Evolutionary conservation across 2,888 invertebrate species (phyloP), one percentile per base, ranked within the genome.

Genomic region (Selenia dentaria): DNA sequence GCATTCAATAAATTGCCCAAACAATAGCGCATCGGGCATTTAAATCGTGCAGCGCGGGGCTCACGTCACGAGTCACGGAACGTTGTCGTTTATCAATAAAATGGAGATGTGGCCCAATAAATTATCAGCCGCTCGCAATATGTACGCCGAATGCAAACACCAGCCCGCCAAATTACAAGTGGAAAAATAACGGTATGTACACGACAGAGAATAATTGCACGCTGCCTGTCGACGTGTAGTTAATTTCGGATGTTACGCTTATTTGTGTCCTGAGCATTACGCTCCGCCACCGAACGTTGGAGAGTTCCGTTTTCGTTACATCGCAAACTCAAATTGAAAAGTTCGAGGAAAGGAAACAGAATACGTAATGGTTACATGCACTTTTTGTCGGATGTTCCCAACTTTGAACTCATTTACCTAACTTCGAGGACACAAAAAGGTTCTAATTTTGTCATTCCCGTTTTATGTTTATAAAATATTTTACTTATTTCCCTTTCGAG

Each of bases 141-240:
- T 76, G 73, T 63, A 61, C 62, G 64, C 53, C 57, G 64, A 66
- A 70, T 64, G 72, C 75, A 78, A 79, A 78, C 74, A 79, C 68
- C 67, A 70, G 62, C 67, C 70, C 54, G 60, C 70, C 70, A 78
- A 83, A 83, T 83, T 79, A 83, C 79, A 74, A 71, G 64, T 64
- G 69, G 76, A 79, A 83, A 84, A 82, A 83, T 76, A 76, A 73
- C 70, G 67, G 60, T 49, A 54, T 62, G 66, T 59, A 55, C 62
- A 54, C 60, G 80, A 79, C 82, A 77, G 76, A 77, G 82, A 84
- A 72, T 84, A 76, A 86, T 85, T 79, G 79, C 78, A 64, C 65
- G 58, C 64, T 56, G 67, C 68, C 70, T 64, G 62, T 64, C 69
- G 65, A 70, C 73, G 67, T 69, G 73, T 67, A 74, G 75, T 81